Base-by-base conservation (phyloP, 2,113 vertebrate species). In the Stictonetta naevosa region DNA sequence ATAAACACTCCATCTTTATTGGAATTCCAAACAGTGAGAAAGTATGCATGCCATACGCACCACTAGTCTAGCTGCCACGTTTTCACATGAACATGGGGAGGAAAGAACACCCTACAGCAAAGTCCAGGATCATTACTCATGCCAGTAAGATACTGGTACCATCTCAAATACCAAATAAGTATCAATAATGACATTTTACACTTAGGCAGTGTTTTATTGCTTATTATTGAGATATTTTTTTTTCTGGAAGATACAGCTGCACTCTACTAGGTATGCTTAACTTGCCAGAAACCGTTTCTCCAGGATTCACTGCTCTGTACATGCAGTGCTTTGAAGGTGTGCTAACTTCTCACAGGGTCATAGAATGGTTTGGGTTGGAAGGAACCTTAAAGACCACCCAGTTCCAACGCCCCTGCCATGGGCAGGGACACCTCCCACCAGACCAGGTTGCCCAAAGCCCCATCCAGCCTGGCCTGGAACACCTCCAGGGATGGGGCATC, bases 51-150 rank as follows among this genome's bases (percentile, higher is more conserved):
- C 7, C 50, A 50, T 26, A 7, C 15, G 38, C 4, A 5, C 14
- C 56, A n/a, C 22, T 21, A 46, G 29, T 11, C 28, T 40, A 50
- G 28, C 18, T 67, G 44, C 25, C 31, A 26, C 33, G 14, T 64
- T 72, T 85, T 72, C 33, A 85, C 16, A 7, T 4, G 40, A 21
- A 5, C 22, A 15, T 21, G 11, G 0, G 0, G 26, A 42, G 14
- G 13, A 66, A 74, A 85, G 15, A 25, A 8, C 7, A 40, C 25
- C 8, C 29, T 55, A 48, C 6, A 73, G 10, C 21, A 86, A 52
- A 93, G 38, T 34, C 31, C 36, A 71, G 29, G 71, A 72, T 23
- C 59, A 16, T 31, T 42, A 20, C 25, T 64, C 25, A 5, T 0
- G 10, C 14, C 48, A 31, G 31, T 42, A 60, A 63, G 16, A 56